Evolutionary conservation across 2,888 invertebrate genomes (phyloP), one percentile per base, ranked within the genome.

Genomic region (Mythimna albipuncta): DNA sequence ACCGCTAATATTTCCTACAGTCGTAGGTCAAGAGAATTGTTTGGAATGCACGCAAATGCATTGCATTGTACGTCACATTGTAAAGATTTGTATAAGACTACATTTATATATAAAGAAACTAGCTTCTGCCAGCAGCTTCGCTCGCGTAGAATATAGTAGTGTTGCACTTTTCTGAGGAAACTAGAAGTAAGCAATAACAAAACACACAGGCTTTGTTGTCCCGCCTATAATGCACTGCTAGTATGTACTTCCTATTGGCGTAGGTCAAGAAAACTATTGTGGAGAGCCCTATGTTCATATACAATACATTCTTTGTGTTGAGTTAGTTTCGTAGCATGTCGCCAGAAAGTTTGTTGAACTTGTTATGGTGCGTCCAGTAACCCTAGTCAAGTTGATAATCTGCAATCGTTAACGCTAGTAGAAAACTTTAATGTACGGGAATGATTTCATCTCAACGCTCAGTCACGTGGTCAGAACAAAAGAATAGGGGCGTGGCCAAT

Each of bases 191-290:
- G 47, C 47, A 16, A 47, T 47, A 47, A 47, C 13, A 47, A 47
- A 47, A 19, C 47, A 47, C 47, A 13, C 16, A 50, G 4, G 19
- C 50, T 50, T 50, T 50, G 19, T 50, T 19, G 50, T 19, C 16
- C 16, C 50, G 50, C 50, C 26, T 2, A 26, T 50, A 19, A 50
- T 50, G 2, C 16, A 6, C 44, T 13, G 44, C 5, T 19, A 52
- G n/a, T n/a, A n/a, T 0, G 0, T n/a, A 54, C 64, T 72, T 72
- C 72, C 52, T 64, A 44, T 64, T 72, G 38, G 16, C 41, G n/a
- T 64, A 72, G 64, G 77, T 72, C 67, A 72, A 72, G 52, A 67
- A 68, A 68, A 32, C 72, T 57, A 62, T 62, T 77, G 67, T 64
- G 71, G 26, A 41, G 26, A 50, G 16, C 38, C 47, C 52, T 9